phyloP scores from a whole-genome alignment of 2,888 invertebrate genomes.

The Troilus luridus region DNA sequence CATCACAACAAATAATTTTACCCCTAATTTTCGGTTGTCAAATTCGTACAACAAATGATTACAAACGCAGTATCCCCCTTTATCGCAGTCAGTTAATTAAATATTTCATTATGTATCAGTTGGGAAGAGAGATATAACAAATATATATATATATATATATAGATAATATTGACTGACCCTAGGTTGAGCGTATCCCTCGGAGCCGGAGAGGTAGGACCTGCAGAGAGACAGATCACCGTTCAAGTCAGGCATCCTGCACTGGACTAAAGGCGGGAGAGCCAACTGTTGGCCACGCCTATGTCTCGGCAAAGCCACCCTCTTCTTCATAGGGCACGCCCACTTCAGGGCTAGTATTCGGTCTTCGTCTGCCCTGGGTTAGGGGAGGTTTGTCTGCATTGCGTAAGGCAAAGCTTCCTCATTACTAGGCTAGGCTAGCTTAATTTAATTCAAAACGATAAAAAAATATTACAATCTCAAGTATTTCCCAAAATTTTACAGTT shows the following conservation, averaged over 20 bases:
- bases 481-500: too few relatives aligned
- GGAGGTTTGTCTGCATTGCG: background rate
- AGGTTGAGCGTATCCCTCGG: background rate
- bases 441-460: background rate
- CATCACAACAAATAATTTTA: too few relatives aligned
- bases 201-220: background rate
- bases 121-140: background rate
- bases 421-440: background rate
- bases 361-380: background rate
- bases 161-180: constrained; percentile 1
- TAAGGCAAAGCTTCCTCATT: background rate
- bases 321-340: background rate
- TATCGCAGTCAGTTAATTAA: too few relatives aligned
- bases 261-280: constrained; percentile 2
- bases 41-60: too few relatives aligned
- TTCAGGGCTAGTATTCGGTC: background rate
- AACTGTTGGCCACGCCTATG: background rate
- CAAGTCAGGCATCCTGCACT: constrained; percentile 49
- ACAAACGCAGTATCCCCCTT: too few relatives aligned
- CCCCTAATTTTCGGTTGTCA: too few relatives aligned
- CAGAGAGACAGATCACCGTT: constrained; percentile 48
- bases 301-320: background rate
- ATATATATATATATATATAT: background rate
- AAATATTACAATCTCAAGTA: too few relatives aligned
- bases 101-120: background rate